Base-by-base conservation (phyloP, 2,113 vertebrate genomes). In the Corydoras maculifer region DNA sequence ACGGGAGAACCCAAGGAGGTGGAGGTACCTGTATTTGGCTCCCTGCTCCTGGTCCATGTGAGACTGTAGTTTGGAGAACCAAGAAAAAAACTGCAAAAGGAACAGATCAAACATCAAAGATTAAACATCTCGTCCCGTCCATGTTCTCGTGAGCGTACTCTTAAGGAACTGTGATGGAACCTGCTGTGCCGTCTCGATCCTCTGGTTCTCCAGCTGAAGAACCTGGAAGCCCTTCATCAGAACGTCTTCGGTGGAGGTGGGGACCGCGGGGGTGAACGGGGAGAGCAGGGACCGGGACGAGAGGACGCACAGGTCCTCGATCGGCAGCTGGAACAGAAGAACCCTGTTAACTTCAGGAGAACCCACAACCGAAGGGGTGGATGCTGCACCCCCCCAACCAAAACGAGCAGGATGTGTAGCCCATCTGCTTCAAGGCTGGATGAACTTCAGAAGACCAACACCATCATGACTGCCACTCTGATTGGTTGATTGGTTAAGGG, bases 161-260 rank as follows among this genome's bases (percentile, higher is more conserved):
- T n/a, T 7, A 14, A 57, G 54, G 6, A 57, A 57, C 2, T 57
- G 13, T 57, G 12, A 13, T 57, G 13, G 6, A 78, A 97, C 97
- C 93, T 98, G 95, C 61, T 99, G 97, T 25, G 97, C 94, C 0
- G 95, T 99, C 85, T 99, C 93, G 72, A 98, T 94, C 73, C 91
- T 89, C 62, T 94, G 90, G 63, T 88, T 89, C 75, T 94, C 91
- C 92, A 98, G 92, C 1, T 87, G 88, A 5, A 99, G 88, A 18
- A 83, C 63, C 29, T 90, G 86, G 72, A 99, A 98, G 0, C 96
- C 97, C 75, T 91, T 94, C 71, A 90, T 78, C 13, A 99, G 87
- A 70, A 94, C 82, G 64, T 95, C 93, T 77, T 98, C 97, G 0
- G 92, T 94, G 58, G 96, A 99, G 11, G 91, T 91, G 0, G 95